Base-by-base conservation (phyloP, 2,113 vertebrate genomes). In the Cacatua alba region DNA sequence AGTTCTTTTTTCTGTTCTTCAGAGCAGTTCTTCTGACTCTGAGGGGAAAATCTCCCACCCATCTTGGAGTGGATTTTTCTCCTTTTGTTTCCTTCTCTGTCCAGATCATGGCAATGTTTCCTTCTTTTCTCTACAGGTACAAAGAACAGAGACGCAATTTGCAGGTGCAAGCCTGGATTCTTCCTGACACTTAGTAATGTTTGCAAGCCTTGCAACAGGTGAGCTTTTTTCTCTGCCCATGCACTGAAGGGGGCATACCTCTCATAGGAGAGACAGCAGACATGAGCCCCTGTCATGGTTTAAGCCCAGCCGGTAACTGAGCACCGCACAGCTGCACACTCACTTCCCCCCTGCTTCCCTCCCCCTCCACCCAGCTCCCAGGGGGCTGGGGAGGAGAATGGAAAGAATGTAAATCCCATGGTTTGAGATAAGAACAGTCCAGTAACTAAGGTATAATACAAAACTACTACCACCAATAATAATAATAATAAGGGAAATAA, bases 151-250 rank as follows among this genome's bases (percentile, higher is more conserved):
- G 92, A 97, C 7, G 25, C 97, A n/a, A 49, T 97, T 88, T 97
- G 97, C 64, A 93, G 43, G 28, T 97, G 97, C 90, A 69, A 90
- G 74, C 48, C 51, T 77, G 37, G n/a, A 0, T 97, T 92, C 78
- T 97, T 97, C 72, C 80, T 82, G 69, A 53, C 88, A 10, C 46
- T 67, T 55, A 63, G 3, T 57, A 97, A 94, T 1, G 23, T 51
- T 70, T 97, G 97, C 93, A 88, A 86, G 44, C 63, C 92, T 76
- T 97, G 97, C 91, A 96, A 17, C 89, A 97, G 95, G 97, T 97
- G 53, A 89, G 80, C 6, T 63, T 57, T 79, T 79, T 84, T 14
- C 23, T 90, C 29, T 71, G n/a, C 20, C 11, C 10, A 23, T 74
- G 18, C 19, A 43, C 12, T 63, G 26, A 72, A 59, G 33, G 21